phyloP scores from a whole-genome alignment of 1,140 invertebrate species.

The Pogonomyrmex californicus region DNA sequence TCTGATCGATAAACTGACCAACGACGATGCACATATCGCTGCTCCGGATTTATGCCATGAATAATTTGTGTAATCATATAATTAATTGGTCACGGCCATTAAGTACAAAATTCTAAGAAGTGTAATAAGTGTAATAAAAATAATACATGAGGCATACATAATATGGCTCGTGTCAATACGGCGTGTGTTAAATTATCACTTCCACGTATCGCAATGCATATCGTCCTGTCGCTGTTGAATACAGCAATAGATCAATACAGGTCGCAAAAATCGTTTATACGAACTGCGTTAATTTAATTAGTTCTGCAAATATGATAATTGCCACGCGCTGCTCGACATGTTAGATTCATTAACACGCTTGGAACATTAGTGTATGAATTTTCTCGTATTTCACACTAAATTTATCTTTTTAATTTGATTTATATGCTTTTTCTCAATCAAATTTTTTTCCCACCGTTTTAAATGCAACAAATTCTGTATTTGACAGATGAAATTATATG shows the following conservation, averaged over 20 bases:
- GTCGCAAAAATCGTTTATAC: constrained; percentile 42
- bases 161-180: constrained; percentile 33
- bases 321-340: constrained; percentile 6
- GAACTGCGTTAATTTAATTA: constrained; percentile 53
- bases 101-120: constrained; percentile 33
- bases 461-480: background rate
- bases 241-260: constrained; percentile 38
- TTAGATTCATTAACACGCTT: constrained; percentile 31
- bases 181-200: constrained; percentile 37
- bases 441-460: background rate
- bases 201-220: constrained; percentile 13
- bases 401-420: constrained; percentile 36
- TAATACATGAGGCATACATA: constrained; percentile 8
- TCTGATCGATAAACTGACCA: constrained; percentile 15
- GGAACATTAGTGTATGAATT: constrained; percentile 31
- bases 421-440: background rate
- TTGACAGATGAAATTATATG: background rate
- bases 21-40: constrained; percentile 21
- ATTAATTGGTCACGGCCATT: constrained; percentile 38
- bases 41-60: constrained; percentile 11
- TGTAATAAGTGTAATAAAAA: constrained; percentile 40
- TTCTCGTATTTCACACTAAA: background rate
- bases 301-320: constrained; percentile 47
- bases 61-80: constrained; percentile 39
- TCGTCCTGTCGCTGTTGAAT: constrained; percentile 16